A percentile compares a stretch with the other conserved stretches of the same genome.
phyloP scores from a whole-genome alignment of 2,888 invertebrate genomes.

The Busseola fusca region DNA sequence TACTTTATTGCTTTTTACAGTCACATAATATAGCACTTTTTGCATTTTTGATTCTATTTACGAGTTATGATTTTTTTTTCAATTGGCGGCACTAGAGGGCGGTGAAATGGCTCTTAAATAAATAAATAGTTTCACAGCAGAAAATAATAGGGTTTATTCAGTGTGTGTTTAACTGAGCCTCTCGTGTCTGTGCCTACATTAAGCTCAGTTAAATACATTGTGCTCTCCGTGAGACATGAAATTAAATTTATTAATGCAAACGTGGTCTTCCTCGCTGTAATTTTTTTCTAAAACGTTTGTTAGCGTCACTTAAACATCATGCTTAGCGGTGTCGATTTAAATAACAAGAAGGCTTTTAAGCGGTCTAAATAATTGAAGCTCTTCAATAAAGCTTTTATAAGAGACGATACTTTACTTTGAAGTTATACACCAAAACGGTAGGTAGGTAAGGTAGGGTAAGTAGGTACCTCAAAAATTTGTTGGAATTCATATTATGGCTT shows the following conservation, averaged over 20 bases:
- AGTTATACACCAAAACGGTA: not conserved
- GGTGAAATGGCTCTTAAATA: too few relatives aligned
- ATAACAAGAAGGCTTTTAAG: constrained; percentile 56
- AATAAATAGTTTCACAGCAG: constrained; percentile 24
- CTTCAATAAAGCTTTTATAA: constrained; percentile 7
- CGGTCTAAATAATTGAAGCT: constrained; percentile 17
- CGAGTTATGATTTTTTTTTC: too few relatives aligned
- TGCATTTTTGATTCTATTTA: too few relatives aligned
- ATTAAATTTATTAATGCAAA: constrained; percentile 34
- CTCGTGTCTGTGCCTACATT: constrained; percentile 18
- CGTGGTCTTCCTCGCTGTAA: constrained; percentile 30
- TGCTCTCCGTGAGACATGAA: constrained; percentile 24
- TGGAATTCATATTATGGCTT: too few relatives aligned
- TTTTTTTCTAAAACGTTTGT: constrained; percentile 39
- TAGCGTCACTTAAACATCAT: constrained; percentile 25
- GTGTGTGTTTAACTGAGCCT: constrained; percentile 12
- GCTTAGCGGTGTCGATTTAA: constrained; percentile 48
- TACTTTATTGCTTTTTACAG: too few relatives aligned
- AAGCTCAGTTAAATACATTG: constrained; percentile 23
- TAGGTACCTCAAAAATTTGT: too few relatives aligned
- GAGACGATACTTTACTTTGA: constrained; percentile 12
- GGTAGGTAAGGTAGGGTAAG: too few relatives aligned
- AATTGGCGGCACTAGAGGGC: too few relatives aligned
- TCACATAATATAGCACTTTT: too few relatives aligned
- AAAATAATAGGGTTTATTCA: constrained; percentile 30